Evolutionary conservation across 92 coral and sea anemone species (phyloP).

Genomic region (Pocillopora meandrina): DNA sequence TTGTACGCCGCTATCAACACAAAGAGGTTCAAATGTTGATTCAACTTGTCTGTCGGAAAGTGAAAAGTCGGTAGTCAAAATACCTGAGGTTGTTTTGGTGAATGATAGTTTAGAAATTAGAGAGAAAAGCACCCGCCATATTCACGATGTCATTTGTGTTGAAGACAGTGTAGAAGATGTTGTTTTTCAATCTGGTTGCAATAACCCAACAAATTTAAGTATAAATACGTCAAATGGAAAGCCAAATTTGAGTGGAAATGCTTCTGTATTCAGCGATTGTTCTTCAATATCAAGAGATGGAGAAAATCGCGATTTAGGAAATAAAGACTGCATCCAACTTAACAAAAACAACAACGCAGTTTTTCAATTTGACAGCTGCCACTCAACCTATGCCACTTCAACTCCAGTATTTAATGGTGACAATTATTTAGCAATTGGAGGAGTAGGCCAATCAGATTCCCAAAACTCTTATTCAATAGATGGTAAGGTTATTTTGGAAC

Average conservation of each 20-base stretch:
- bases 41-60: background rate
- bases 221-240: background rate
- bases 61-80: background rate
- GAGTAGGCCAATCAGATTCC: background rate
- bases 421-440: background rate
- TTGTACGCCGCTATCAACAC: background rate
- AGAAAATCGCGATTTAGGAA: background rate
- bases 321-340: background rate
- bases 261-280: background rate
- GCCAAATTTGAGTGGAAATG: background rate
- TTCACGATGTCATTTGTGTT: background rate
- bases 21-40: background rate
- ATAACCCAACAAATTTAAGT: background rate
- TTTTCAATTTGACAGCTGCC: background rate
- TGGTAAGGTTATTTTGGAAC: slow-evolving; percentile 54
- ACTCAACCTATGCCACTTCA: slow-evolving; percentile 15
- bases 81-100: slow-evolving; percentile 9
- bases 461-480: slow-evolving; percentile 24
- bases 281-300: background rate
- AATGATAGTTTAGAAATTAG: slow-evolving; percentile 33
- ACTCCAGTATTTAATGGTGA: slow-evolving; percentile 15
- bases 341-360: background rate
- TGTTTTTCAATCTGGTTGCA: background rate
- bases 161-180: slow-evolving; percentile 16
- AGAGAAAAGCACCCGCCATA: background rate